Conservation (phyloP, 2,113 vertebrate genomes). For the Saguinus midas region DNA sequence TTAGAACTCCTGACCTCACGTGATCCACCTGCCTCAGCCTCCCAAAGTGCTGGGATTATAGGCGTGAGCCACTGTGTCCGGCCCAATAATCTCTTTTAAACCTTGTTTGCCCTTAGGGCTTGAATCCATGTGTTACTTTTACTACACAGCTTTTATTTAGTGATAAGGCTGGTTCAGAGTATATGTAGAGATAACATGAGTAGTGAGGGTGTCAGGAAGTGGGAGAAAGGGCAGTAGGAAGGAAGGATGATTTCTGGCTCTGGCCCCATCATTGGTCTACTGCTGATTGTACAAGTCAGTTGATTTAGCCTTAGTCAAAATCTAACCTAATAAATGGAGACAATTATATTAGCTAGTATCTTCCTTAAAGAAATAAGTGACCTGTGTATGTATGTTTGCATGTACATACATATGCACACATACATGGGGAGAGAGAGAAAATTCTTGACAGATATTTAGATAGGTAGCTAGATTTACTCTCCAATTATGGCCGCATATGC, state of each 20-base stretch:
- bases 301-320: not conserved
- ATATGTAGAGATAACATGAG: not conserved
- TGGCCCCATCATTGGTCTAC: not conserved
- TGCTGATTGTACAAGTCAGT: not conserved
- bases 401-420: not conserved
- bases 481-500: not conserved
- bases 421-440: not conserved
- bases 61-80: too few relatives aligned
- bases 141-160: not conserved
- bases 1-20: too few relatives aligned
- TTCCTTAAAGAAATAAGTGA: not conserved
- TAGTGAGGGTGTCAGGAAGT: not conserved
- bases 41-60: too few relatives aligned
- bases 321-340: not conserved
- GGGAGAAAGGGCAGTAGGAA: not conserved
- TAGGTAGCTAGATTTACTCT: not conserved
- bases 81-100: not conserved
- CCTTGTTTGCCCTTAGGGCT: not conserved
- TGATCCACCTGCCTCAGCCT: too few relatives aligned
- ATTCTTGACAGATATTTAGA: not conserved
- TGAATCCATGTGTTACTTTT: not conserved
- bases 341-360: not conserved
- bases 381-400: not conserved
- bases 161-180: not conserved
- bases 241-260: not conserved